phyloP scores from a whole-genome alignment of 2,113 vertebrate species.

The Tylochromis polylepis region DNA sequence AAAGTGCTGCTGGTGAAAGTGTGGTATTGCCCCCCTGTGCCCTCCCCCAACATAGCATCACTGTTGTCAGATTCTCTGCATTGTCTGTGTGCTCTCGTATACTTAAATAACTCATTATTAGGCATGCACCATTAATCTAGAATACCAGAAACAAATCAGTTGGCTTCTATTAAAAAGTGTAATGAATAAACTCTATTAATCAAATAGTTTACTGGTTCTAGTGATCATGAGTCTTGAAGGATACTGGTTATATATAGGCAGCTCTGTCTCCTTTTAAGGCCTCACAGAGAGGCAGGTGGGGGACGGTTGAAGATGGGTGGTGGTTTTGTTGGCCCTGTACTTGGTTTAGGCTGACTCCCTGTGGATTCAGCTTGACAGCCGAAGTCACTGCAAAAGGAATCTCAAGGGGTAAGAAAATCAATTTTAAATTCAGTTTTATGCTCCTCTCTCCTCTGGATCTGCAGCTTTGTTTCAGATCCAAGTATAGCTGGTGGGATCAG shows the following conservation, averaged over 20 bases:
- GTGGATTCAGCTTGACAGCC: constrained; percentile 68
- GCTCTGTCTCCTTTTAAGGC: constrained; percentile 68
- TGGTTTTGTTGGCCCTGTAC: constrained; percentile 59
- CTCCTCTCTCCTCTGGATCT: neutral
- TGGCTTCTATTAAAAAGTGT: neutral
- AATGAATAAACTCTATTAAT: constrained; percentile 15
- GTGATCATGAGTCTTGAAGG: constrained; percentile 52
- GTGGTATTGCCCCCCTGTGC: neutral
- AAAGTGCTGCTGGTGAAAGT: neutral
- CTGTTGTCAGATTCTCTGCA: neutral
- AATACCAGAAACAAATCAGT: neutral
- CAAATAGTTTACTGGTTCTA: constrained; percentile 19
- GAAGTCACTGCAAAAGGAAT: constrained; percentile 56
- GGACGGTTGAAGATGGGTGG: constrained; percentile 50
- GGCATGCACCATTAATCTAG: neutral
- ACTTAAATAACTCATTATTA: neutral
- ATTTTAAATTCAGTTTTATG: neutral
- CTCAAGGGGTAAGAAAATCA: constrained; percentile 64
- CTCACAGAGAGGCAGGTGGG: constrained; percentile 53
- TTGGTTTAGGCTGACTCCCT: constrained; percentile 69
- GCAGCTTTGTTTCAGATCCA: neutral
- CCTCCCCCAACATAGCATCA: neutral
- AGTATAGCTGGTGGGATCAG: neutral
- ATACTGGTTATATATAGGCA: constrained; percentile 72
- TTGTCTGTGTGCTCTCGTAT: neutral